These are phyloP conservation scores for Psephotus haematonotus DNA, from an alignment of 2,113 vertebrate genomes.

Conservation along the genomic window DNA sequence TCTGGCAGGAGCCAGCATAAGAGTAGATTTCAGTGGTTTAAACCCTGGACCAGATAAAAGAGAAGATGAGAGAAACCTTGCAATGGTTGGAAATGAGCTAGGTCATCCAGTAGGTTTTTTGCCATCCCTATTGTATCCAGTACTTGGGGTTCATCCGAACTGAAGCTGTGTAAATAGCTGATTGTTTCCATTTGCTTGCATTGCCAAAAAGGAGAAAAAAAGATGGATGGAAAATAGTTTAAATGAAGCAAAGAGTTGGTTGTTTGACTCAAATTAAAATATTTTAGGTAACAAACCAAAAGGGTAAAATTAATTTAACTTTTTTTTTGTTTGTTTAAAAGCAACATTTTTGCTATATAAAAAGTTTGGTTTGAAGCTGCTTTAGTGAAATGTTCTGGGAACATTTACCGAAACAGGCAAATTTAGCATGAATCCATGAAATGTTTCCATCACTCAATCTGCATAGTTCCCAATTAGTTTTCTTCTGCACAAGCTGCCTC, in stretches of 20 bases:
- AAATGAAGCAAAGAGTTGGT: background rate
- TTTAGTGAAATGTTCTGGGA: slow-evolving; percentile 30
- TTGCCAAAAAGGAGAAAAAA: background rate
- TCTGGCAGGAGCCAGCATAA: background rate
- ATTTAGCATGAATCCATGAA: slow-evolving; percentile 42
- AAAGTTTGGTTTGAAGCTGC: slow-evolving; percentile 32
- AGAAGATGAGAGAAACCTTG: background rate
- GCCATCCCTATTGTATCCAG: background rate
- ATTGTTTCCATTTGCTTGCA: background rate
- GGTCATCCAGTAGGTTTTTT: background rate
- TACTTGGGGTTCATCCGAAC: background rate
- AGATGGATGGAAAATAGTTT: background rate
- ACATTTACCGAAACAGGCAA: background rate
- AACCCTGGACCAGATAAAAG: background rate
- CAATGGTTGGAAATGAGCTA: background rate
- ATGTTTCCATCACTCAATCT: slow-evolving; percentile 23
- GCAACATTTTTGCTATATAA: background rate
- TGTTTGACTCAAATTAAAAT: slow-evolving; percentile 40
- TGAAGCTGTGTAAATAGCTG: background rate
- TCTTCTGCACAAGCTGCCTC: background rate
- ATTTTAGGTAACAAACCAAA: slow-evolving; percentile 17
- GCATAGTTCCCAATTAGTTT: background rate
- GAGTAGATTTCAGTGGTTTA: background rate
- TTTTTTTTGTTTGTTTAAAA: background rate
- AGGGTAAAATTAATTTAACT: background rate